phyloP scores from a whole-genome alignment of 2,888 invertebrate genomes.

The Seladonia tumulorum region DNA sequence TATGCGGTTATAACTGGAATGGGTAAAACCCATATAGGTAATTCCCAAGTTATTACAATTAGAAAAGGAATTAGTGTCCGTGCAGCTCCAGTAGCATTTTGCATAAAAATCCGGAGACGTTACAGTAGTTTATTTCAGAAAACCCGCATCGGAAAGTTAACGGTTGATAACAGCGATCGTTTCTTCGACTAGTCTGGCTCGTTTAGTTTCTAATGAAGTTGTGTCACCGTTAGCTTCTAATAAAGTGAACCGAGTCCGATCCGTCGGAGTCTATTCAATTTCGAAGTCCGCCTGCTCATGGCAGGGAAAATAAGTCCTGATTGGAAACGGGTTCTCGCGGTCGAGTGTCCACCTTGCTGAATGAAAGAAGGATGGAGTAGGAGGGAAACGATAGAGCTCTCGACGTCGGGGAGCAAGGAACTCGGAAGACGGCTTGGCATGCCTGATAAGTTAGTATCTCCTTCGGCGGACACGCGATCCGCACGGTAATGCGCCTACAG shows the following conservation, averaged over 20 bases:
- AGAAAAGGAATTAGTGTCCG: no score
- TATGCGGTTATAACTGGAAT: neutral
- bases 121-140: no score
- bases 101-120: no score
- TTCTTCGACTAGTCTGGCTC: neutral
- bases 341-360: constrained; percentile 11
- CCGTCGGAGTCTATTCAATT: neutral
- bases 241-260: neutral
- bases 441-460: constrained; percentile 38
- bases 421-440: constrained; percentile 38
- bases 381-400: neutral
- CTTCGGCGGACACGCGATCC: constrained; percentile 27
- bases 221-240: neutral
- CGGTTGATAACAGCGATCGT: no score
- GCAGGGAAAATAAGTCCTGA: neutral
- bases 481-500: constrained; percentile 42
- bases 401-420: constrained; percentile 28
- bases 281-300: neutral
- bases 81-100: no score
- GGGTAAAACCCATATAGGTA: no score
- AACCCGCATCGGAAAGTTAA: no score
- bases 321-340: constrained; percentile 22
- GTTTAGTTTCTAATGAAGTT: neutral
- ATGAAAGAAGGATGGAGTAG: constrained; percentile 18
- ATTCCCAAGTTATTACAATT: no score